These are phyloP conservation scores for Metacarcinus magister DNA, from an alignment of 2,888 invertebrate species.

Conservation along the genomic window DNA sequence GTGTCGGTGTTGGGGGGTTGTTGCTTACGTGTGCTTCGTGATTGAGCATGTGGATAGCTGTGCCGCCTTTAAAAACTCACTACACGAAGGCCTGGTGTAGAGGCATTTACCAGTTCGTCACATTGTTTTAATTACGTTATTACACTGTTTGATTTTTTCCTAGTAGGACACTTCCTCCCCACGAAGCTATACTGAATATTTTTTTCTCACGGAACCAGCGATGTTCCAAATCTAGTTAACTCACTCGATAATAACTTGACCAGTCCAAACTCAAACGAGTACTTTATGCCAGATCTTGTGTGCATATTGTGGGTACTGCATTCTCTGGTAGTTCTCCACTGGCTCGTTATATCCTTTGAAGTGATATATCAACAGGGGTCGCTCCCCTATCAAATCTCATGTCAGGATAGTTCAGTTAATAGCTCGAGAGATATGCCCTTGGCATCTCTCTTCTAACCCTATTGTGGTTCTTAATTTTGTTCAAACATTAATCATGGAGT, in stretches of 20 bases:
- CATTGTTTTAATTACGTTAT: too few species aligned
- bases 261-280: neutral
- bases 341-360: neutral
- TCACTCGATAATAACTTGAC: constrained; percentile 16
- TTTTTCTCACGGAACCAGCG: too few species aligned
- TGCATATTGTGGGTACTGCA: neutral
- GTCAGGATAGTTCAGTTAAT: neutral
- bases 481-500: neutral
- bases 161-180: too few species aligned
- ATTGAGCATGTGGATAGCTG: too few species aligned
- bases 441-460: neutral
- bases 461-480: neutral
- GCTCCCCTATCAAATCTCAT: neutral
- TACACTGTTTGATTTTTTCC: too few species aligned
- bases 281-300: neutral
- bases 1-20: too few species aligned
- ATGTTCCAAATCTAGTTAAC: too few species aligned
- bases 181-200: too few species aligned
- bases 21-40: too few species aligned
- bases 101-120: too few species aligned
- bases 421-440: neutral
- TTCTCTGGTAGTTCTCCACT: neutral
- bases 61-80: too few species aligned
- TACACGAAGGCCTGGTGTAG: too few species aligned
- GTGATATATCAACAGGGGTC: neutral